Percentiles rank a stretch among this genome's conserved stretches.
These are phyloP conservation scores for Morone saxatilis DNA, from an alignment of 2,113 vertebrate genomes.

Conservation along the genomic window DNA sequence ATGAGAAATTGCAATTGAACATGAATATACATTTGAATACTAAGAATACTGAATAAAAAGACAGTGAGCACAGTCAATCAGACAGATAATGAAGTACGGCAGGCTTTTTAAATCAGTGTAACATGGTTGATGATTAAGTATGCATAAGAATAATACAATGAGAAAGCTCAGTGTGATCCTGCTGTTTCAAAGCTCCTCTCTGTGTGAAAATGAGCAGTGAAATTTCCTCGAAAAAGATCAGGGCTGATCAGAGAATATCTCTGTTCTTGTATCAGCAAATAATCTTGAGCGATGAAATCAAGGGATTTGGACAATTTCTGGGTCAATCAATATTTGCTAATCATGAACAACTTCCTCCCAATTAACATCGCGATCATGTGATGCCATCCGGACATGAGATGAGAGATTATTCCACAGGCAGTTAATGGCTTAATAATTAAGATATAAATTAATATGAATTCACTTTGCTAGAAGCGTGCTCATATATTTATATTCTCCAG, in stretches of 20 bases:
- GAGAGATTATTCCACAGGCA: background rate
- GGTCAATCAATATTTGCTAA: constrained; percentile 67
- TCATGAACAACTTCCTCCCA: constrained; percentile 42
- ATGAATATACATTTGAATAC: constrained; percentile 11
- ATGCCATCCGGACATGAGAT: constrained; percentile 5
- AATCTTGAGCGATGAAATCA: background rate
- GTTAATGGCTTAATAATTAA: background rate
- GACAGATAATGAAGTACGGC: background rate
- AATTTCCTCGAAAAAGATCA: background rate
- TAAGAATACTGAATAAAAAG: background rate
- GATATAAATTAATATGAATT: background rate
- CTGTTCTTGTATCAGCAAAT: background rate
- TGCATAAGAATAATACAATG: background rate
- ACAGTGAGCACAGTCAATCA: background rate
- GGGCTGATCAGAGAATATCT: background rate
- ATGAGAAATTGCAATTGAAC: background rate
- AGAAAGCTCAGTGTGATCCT: background rate
- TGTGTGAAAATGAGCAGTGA: background rate
- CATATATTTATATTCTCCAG: background rate
- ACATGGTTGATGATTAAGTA: constrained; percentile 7
- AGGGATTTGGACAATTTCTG: constrained; percentile 31
- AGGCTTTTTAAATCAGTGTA: background rate
- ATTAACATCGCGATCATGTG: constrained; percentile 9
- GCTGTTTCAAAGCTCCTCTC: constrained; percentile 1
- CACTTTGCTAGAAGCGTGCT: background rate